Conservation (phyloP, 2,113 vertebrate species). For the Malurus cyaneus region DNA sequence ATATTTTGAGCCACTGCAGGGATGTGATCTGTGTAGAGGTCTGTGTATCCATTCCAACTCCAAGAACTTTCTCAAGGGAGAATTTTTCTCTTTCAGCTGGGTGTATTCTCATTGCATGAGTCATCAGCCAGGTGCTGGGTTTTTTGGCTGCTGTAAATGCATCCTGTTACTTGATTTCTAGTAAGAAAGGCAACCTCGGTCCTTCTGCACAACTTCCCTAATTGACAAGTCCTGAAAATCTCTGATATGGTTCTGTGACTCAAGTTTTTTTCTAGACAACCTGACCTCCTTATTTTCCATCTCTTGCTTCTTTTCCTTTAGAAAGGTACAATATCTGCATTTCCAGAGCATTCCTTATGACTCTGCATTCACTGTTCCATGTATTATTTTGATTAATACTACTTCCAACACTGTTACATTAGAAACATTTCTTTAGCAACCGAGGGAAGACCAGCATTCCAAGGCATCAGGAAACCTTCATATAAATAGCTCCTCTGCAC, state of each 20-base stretch:
- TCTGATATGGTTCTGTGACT: not conserved
- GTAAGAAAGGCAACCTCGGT: not conserved
- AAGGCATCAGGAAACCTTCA: not conserved
- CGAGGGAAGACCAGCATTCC: not conserved
- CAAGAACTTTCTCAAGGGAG: not conserved
- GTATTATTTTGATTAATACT: not conserved
- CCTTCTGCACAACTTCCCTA: not conserved
- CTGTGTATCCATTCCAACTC: not conserved
- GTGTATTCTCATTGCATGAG: not conserved
- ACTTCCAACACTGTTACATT: not conserved
- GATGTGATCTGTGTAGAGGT: not conserved
- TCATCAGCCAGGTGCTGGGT: not conserved
- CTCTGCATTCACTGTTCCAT: not conserved
- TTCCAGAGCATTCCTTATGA: not conserved
- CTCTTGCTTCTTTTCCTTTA: not conserved
- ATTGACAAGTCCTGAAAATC: not conserved
- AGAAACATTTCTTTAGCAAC: not conserved
- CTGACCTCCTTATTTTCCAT: not conserved
- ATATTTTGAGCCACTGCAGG: not conserved
- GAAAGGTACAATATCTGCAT: not conserved
- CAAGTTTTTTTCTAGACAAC: not conserved
- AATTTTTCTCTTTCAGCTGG: not conserved
- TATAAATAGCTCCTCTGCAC: not conserved
- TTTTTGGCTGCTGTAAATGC: not conserved
- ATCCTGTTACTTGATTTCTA: not conserved